phyloP scores from a whole-genome alignment of 2,888 invertebrate genomes.

The Ormyrus thymus region DNA sequence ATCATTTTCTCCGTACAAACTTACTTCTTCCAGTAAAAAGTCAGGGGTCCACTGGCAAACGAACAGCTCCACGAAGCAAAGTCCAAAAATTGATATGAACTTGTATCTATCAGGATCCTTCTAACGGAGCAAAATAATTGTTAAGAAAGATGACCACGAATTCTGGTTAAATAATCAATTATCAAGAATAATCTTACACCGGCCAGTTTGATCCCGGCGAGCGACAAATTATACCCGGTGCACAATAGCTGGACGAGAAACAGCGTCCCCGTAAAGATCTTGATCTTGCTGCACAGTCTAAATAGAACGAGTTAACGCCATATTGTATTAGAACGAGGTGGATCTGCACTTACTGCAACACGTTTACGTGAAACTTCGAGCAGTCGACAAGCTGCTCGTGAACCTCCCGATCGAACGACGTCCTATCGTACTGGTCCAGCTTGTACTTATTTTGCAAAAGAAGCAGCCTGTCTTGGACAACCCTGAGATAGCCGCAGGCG shows the following conservation, averaged over 20 bases:
- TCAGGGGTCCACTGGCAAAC: conserved; percentile 19
- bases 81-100: not conserved
- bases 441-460: not conserved
- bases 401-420: not conserved
- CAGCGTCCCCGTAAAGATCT: not conserved
- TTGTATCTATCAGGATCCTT: conserved; percentile 19
- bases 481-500: not conserved
- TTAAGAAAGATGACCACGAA: not conserved
- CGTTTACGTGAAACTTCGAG: conserved; percentile 5
- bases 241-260: not conserved
- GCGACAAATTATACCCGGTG: conserved; percentile 7
- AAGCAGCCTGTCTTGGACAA: not conserved
- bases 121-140: not conserved
- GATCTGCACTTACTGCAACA: not conserved
- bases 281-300: not conserved
- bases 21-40: conserved; percentile 23
- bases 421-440: not conserved
- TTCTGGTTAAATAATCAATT: not conserved
- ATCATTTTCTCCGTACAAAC: too few species aligned
- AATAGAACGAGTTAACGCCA: not conserved
- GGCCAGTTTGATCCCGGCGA: not conserved
- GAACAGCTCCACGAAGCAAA: conserved; percentile 8
- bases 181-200: not conserved
- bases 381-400: not conserved
- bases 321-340: not conserved